Conservation (phyloP, 2,797 vertebrate species). For the Morus bassanus region DNA sequence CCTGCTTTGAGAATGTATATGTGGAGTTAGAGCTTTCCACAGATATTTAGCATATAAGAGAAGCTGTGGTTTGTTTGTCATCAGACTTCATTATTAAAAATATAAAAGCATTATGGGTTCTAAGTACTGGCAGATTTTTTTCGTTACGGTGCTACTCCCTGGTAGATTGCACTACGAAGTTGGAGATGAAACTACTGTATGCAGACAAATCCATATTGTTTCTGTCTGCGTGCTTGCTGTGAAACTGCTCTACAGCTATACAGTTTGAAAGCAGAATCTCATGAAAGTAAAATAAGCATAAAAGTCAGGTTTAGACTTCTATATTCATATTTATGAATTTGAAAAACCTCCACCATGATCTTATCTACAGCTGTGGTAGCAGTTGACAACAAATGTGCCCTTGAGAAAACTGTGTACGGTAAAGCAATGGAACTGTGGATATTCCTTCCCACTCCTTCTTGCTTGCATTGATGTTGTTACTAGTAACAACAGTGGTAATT, state of each 20-base stretch:
- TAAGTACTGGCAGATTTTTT: not conserved
- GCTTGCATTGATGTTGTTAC: constrained; percentile 2
- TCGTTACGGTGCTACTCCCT: not conserved
- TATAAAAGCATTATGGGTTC: not conserved
- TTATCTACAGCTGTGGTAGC: constrained; percentile 56
- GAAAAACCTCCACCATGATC: constrained; percentile 65
- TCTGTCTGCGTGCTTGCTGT: constrained; percentile 59
- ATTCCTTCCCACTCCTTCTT: not conserved
- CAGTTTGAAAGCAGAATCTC: constrained; percentile 69
- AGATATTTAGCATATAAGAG: not conserved
- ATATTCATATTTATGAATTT: constrained; percentile 72
- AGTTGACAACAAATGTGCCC: constrained; percentile 66
- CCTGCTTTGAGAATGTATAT: not conserved
- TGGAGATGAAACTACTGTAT: constrained; percentile 62
- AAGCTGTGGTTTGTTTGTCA: not conserved
- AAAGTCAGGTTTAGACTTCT: constrained; percentile 65
- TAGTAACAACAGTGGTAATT: constrained; percentile 18
- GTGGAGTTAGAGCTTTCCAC: not conserved
- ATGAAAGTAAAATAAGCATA: constrained; percentile 71
- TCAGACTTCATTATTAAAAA: constrained; percentile 3
- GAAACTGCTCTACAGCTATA: constrained; percentile 57
- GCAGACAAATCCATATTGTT: constrained; percentile 62
- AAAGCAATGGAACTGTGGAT: not conserved
- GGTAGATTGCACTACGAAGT: not conserved
- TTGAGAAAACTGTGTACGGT: constrained; percentile 44